Evolutionary conservation across 2,888 invertebrate species (phyloP).

Genomic region (Peribatodes rhomboidaria): DNA sequence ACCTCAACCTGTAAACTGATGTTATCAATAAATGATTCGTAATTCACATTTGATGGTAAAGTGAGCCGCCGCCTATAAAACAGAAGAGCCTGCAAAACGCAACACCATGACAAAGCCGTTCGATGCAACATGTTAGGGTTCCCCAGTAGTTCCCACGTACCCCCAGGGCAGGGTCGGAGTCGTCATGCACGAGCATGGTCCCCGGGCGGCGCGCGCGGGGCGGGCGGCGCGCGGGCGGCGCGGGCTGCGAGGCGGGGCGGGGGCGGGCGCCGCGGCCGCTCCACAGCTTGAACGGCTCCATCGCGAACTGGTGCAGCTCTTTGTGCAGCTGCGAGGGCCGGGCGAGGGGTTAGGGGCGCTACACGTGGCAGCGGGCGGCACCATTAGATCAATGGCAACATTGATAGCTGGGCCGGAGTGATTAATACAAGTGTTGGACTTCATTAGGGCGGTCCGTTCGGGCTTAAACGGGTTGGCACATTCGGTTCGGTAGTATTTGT

Average conservation of each 20-base stretch:
- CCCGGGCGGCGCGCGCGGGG: constrained; percentile 58
- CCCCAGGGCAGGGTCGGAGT: constrained; percentile 60
- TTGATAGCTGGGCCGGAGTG: too few relatives aligned
- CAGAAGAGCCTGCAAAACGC: too few relatives aligned
- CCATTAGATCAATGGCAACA: too few relatives aligned
- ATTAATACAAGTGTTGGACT: too few relatives aligned
- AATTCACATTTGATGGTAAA: too few relatives aligned
- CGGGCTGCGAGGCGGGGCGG: constrained; percentile 65
- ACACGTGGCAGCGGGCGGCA: background rate
- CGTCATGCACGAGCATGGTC: constrained; percentile 68
- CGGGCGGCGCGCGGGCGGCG: constrained; percentile 45
- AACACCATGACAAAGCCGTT: background rate
- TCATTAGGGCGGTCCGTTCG: too few relatives aligned
- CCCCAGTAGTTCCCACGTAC: constrained; percentile 24
- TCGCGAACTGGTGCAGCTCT: constrained; percentile 71
- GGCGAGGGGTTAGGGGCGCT: background rate
- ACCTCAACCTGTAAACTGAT: too few relatives aligned
- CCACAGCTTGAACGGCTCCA: constrained; percentile 49
- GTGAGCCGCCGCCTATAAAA: too few relatives aligned
- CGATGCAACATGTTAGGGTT: background rate
- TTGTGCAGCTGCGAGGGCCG: constrained; percentile 71
- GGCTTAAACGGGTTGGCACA: too few relatives aligned
- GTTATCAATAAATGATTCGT: too few relatives aligned
- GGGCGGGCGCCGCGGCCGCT: constrained; percentile 39
- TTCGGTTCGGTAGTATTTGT: too few relatives aligned